Evolutionary conservation across 2,113 vertebrate genomes (phyloP).

Genomic region (Syrmaticus mikado): DNA sequence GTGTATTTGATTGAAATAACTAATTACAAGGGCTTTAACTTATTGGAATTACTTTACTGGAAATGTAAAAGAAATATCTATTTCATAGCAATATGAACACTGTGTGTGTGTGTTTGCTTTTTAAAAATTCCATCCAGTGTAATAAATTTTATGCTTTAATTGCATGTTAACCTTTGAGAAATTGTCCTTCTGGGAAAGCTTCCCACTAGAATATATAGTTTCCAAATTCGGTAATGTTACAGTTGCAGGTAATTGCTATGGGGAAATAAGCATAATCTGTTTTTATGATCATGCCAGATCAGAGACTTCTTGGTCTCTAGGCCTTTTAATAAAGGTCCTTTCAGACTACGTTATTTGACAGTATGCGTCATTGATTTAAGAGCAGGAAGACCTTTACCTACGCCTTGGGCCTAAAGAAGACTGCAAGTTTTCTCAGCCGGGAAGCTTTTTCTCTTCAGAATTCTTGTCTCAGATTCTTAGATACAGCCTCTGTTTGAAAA

Average conservation of each 20-base stretch:
- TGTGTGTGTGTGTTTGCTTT: conserved; percentile 69
- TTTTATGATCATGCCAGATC: neutral
- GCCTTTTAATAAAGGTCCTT: neutral
- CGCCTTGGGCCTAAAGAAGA: neutral
- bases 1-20: conserved; percentile 79
- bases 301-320: neutral
- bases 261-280: neutral
- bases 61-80: conserved; percentile 77
- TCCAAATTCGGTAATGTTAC: neutral
- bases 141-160: conserved; percentile 66
- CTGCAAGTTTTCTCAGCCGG: neutral
- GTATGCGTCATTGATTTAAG: neutral
- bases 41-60: conserved; percentile 75
- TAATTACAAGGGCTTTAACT: conserved; percentile 78
- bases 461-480: neutral
- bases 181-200: conserved; percentile 67
- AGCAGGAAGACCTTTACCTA: neutral
- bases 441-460: neutral
- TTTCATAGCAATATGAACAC: conserved; percentile 67
- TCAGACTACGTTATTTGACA: neutral
- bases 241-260: neutral
- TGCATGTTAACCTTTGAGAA: conserved; percentile 73
- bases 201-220: conserved; percentile 53
- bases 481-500: neutral
- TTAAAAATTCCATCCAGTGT: conserved; percentile 59